These are phyloP conservation scores for Crocallis elinguaria DNA, from an alignment of 2,888 invertebrate species.

Conservation along the genomic window DNA sequence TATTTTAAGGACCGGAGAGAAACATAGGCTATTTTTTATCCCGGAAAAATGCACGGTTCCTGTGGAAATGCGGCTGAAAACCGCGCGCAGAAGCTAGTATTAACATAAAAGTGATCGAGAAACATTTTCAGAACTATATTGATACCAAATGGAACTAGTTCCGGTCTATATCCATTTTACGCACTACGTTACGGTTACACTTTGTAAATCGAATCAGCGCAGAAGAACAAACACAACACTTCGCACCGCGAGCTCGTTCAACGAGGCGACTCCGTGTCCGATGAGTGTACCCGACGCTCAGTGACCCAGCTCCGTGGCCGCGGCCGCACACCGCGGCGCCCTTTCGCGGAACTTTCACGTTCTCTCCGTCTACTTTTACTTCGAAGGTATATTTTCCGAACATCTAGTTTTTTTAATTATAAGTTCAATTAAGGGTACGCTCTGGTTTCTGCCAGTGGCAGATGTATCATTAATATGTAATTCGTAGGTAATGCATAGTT, in stretches of 20 bases:
- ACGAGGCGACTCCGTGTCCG: not conserved
- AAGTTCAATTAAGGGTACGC: no score
- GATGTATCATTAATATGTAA: no score
- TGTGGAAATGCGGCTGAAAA: no score
- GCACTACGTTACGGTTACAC: not conserved
- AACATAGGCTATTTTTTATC: no score
- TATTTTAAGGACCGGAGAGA: no score
- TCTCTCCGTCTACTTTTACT: not conserved
- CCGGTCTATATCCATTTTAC: not conserved
- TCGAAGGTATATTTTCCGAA: not conserved
- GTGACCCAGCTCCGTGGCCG: not conserved
- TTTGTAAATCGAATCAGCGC: slow-evolving; percentile 1
- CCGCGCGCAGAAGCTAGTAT: no score
- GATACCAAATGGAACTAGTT: not conserved
- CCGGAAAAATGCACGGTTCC: no score
- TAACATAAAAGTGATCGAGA: no score
- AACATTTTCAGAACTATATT: no score
- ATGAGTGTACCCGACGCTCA: not conserved
- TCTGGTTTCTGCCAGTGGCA: no score
- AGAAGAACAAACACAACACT: not conserved
- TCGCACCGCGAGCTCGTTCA: not conserved
- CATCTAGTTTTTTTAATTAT: no score
- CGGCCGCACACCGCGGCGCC: not conserved
- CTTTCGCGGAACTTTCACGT: not conserved
- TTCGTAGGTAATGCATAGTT: no score